A percentile compares a stretch with the other conserved stretches of the same genome.
phyloP scores from a whole-genome alignment of 2,113 vertebrate species.

The Sturnira hondurensis region DNA sequence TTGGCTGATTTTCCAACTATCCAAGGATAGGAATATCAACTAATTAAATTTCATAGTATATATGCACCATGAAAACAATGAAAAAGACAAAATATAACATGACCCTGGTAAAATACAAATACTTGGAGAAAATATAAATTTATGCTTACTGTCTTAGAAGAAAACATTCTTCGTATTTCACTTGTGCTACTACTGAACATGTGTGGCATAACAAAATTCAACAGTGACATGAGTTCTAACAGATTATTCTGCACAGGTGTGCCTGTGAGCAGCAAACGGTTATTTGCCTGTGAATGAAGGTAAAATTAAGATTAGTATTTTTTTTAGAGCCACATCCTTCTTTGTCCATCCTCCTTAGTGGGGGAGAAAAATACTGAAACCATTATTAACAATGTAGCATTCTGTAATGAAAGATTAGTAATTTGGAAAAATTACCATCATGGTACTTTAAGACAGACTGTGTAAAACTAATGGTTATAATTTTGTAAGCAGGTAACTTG shows the following conservation, averaged over 20 bases:
- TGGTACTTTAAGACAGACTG: neutral
- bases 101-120: neutral
- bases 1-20: neutral
- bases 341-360: neutral
- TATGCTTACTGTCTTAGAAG: constrained; percentile 88
- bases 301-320: neutral
- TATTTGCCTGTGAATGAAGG: constrained; percentile 85
- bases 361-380: neutral
- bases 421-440: neutral
- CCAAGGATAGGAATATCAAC: neutral
- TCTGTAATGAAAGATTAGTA: neutral
- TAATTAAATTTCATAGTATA: neutral
- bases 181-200: constrained; percentile 96
- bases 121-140: neutral
- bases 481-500: neutral
- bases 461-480: neutral
- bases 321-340: neutral
- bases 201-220: constrained; percentile 99
- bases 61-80: neutral
- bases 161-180: constrained; percentile 96
- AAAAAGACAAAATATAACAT: neutral
- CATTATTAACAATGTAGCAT: neutral
- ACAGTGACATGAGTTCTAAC: constrained; percentile 94
- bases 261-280: constrained; percentile 93
- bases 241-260: constrained; percentile 98